Evolutionary conservation across 2,113 vertebrate genomes (phyloP), one percentile per base, ranked within the genome.

Genomic region (Sakesphorus luctuosus): DNA sequence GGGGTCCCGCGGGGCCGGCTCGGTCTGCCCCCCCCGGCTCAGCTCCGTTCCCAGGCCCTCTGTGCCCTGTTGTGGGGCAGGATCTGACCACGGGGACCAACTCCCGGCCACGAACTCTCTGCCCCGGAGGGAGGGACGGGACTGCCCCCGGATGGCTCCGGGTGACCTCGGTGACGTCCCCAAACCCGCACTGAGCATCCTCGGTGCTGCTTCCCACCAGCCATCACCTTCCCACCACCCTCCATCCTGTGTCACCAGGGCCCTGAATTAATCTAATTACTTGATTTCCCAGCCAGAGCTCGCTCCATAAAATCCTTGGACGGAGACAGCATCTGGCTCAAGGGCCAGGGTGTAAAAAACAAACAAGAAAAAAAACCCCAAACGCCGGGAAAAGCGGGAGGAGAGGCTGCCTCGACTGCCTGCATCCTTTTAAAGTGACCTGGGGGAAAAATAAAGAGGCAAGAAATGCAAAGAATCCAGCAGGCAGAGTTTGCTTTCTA

Each of bases 401-500:
- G 89, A 87, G 78, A 93, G 90, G 84, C 94, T 83, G 80, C 92
- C 76, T 96, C n/a, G 38, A 40, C 96, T 89, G 91, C 77, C 94
- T 95, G 96, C 92, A 96, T 94, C 94, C 94, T 96, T 97, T 96
- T 97, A 96, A 97, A 97, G 96, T 93, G 96, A 93, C 94, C 93
- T 93, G 79, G 29, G 96, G 95, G 96, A 93, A 68, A 97, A 97
- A 97, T 97, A 97, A 97, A 97, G 97, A 92, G 75, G 85, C 88
- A 91, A 95, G 93, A 96, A 97, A 97, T 97, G 97, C 81, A 66
- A 97, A 92, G 96, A 97, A 97, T 96, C 96, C 94, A 85, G 93
- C 96, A 93, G 92, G 62, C 95, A 77, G 89, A 94, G 89, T 68
- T 96, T 90, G 47, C 89, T 79, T 96, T 92, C 43, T 96, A 92